Evolutionary conservation across 2,113 vertebrate genomes (phyloP).

Genomic region (Colius striatus): DNA sequence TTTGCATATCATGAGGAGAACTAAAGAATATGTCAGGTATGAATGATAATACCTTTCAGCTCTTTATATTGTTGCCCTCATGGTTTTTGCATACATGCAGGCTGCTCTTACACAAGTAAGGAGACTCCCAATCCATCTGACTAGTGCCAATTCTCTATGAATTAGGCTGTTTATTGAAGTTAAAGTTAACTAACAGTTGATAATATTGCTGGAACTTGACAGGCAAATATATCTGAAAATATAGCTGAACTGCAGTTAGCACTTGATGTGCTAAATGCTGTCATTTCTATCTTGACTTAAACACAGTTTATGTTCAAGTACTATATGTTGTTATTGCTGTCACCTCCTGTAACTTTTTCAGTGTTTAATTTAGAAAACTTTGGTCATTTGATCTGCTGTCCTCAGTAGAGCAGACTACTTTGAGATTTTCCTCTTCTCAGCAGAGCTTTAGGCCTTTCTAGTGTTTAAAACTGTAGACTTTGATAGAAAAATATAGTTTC

Average conservation of each 20-base stretch:
- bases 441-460: neutral
- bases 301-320: neutral
- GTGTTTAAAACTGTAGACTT: neutral
- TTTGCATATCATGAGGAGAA: conserved; percentile 98
- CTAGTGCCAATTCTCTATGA: neutral
- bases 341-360: neutral
- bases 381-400: neutral
- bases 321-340: neutral
- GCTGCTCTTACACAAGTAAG: neutral
- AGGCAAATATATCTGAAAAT: neutral
- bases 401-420: neutral
- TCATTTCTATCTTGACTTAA: neutral
- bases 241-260: neutral
- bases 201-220: neutral
- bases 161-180: neutral
- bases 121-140: neutral
- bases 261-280: neutral
- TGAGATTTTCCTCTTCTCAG: neutral
- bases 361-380: neutral
- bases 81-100: neutral
- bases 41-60: neutral
- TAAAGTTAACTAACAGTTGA: neutral
- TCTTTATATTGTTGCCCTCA: neutral
- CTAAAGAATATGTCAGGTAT: conserved; percentile 98
- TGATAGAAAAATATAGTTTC: neutral